These are phyloP conservation scores for Anolis carolinensis DNA, from an alignment of 2,113 vertebrate genomes.

Conservation along the genomic window DNA sequence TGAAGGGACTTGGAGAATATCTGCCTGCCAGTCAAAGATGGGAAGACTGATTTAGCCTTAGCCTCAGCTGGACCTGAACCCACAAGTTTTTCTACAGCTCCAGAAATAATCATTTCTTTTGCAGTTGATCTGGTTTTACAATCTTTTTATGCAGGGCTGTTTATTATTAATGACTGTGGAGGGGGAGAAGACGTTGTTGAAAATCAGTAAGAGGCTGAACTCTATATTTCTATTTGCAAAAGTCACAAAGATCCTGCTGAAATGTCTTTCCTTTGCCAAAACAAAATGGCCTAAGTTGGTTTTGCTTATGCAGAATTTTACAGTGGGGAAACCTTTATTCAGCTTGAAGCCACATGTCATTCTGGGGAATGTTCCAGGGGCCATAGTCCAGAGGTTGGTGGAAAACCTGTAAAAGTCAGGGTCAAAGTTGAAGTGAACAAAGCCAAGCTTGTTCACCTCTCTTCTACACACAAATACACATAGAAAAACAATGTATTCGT, in stretches of 20 bases:
- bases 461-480: neutral
- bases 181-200: neutral
- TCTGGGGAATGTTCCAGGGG: neutral
- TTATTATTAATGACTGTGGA: slow-evolving; percentile 12
- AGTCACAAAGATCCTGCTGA: neutral
- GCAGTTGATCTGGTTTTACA: slow-evolving; percentile 18
- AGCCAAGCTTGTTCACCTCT: neutral
- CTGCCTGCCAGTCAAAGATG: slow-evolving; percentile 53
- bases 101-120: slow-evolving; percentile 13
- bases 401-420: neutral
- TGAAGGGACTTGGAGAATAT: slow-evolving; percentile 31
- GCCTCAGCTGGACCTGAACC: slow-evolving; percentile 19
- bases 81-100: neutral
- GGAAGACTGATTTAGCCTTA: slow-evolving; percentile 53
- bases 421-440: neutral
- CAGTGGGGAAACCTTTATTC: neutral
- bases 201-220: neutral
- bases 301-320: neutral
- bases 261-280: neutral
- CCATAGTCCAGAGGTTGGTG: neutral
- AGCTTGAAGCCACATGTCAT: neutral
- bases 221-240: neutral
- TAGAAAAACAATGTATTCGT: neutral
- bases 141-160: neutral
- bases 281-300: neutral